Percentiles rank a stretch among this genome's conserved stretches.
These are phyloP conservation scores for Pseudocheirus occidentalis DNA, from an alignment of 2,797 vertebrate genomes.

Conservation along the genomic window DNA sequence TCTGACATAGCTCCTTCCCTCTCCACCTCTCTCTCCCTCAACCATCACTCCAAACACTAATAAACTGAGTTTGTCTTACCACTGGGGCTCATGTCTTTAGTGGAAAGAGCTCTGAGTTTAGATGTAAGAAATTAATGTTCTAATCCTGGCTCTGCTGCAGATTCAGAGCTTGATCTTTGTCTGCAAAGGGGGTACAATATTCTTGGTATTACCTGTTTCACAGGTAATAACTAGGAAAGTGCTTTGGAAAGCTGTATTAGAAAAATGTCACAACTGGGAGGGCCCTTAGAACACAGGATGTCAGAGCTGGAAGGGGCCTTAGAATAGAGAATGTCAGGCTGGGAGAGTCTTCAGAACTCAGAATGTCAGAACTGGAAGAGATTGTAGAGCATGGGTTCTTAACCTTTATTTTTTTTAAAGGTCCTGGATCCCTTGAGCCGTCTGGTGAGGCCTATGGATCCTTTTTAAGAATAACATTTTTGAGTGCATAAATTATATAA, in stretches of 20 bases:
- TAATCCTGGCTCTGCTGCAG: not conserved
- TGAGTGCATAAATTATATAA: not conserved
- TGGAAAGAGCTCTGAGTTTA: not conserved
- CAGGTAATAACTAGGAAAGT: not conserved
- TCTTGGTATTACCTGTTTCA: not conserved
- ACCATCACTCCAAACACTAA: not conserved
- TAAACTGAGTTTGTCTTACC: not conserved
- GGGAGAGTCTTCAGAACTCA: too few relatives aligned
- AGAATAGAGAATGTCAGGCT: not conserved
- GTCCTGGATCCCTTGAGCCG: not conserved
- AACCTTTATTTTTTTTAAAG: not conserved
- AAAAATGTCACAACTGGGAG: not conserved
- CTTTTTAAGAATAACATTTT: not conserved
- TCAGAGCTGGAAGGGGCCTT: not conserved
- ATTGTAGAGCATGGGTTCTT: not conserved
- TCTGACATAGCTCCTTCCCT: not conserved
- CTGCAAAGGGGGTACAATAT: not conserved
- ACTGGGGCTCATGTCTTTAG: not conserved
- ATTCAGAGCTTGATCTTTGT: not conserved
- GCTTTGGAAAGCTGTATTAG: not conserved
- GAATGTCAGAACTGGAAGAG: not conserved
- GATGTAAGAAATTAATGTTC: not conserved
- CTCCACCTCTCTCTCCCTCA: not conserved
- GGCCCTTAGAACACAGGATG: not conserved
- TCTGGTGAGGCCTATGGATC: not conserved